Conservation (phyloP, 2,113 vertebrate genomes). For the Leucosticte australis region DNA sequence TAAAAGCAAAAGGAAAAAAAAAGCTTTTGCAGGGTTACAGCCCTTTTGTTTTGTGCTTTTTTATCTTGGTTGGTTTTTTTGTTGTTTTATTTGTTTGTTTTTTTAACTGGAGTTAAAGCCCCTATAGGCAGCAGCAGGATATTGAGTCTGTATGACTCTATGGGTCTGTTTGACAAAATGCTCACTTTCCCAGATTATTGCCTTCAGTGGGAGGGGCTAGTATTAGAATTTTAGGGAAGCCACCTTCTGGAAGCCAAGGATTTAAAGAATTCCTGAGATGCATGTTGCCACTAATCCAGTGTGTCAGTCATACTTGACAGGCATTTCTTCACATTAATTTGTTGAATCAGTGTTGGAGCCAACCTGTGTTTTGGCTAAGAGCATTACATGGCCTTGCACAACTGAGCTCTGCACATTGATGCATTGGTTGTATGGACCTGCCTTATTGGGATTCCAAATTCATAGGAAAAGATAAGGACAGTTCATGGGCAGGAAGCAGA, state of each 20-base stretch:
- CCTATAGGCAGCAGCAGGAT: background rate
- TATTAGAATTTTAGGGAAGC: background rate
- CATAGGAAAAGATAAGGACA: background rate
- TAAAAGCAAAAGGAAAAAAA: background rate
- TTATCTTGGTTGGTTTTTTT: background rate
- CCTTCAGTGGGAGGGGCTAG: background rate
- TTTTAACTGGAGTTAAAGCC: background rate
- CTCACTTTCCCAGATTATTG: background rate
- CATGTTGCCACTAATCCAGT: background rate
- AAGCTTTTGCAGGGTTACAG: background rate
- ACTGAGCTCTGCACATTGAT: background rate
- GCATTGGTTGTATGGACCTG: accelerated
- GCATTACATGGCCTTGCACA: background rate
- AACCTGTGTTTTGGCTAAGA: background rate
- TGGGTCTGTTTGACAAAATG: background rate
- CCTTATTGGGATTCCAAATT: background rate
- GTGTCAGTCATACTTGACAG: background rate
- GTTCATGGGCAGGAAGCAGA: background rate
- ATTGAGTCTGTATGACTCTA: background rate
- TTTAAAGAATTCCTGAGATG: background rate
- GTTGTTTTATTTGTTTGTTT: background rate
- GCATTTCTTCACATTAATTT: background rate
- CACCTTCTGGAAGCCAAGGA: background rate
- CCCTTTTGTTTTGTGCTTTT: background rate
- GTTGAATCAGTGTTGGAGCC: background rate